Conservation (phyloP, 2,888 invertebrate species). For the Philonicus albiceps region DNA sequence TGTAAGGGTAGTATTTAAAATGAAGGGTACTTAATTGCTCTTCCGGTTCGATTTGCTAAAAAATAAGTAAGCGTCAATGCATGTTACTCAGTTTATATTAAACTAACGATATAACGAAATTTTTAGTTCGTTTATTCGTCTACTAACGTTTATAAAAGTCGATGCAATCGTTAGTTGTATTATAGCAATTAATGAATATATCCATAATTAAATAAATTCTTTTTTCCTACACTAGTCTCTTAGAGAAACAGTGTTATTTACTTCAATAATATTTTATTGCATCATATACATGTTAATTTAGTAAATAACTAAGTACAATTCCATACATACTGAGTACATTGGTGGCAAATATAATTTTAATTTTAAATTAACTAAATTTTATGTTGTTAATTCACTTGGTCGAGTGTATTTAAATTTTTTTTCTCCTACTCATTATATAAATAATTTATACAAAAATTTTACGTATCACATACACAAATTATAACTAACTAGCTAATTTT, state of each 20-base stretch:
- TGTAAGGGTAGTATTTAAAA: too few relatives aligned
- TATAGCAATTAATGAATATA: too few relatives aligned
- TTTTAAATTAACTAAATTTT: neutral
- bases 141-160: too few relatives aligned
- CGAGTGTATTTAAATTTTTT: neutral
- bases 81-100: too few relatives aligned
- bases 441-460: neutral
- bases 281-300: neutral
- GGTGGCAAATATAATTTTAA: neutral
- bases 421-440: neutral
- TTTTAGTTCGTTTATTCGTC: too few relatives aligned
- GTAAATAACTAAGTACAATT: neutral
- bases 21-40: too few relatives aligned
- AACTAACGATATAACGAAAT: too few relatives aligned
- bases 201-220: too few relatives aligned
- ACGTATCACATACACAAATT: neutral
- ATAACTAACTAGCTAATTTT: neutral
- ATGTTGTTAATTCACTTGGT: neutral
- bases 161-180: too few relatives aligned
- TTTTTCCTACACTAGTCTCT: neutral
- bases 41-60: too few relatives aligned
- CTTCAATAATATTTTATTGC: neutral
- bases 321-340: neutral
- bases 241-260: neutral
- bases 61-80: too few relatives aligned